phyloP scores from a whole-genome alignment of 2,888 invertebrate genomes.

The Rotaria macrura region DNA sequence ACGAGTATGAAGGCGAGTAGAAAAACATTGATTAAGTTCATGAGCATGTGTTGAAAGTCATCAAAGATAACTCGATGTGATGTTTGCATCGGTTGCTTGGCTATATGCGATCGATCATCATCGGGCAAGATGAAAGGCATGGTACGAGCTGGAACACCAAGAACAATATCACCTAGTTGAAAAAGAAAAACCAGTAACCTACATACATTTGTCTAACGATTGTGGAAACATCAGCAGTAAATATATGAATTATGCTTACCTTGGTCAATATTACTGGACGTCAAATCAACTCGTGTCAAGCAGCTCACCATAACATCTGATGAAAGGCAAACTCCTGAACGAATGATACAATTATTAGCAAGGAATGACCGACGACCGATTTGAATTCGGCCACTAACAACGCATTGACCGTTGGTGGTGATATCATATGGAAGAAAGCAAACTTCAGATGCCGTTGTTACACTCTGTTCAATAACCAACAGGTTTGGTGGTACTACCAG shows the following conservation, averaged over 20 bases:
- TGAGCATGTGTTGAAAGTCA: not conserved
- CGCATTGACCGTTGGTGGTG: not conserved
- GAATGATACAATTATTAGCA: not conserved
- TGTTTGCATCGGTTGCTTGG: too few species aligned
- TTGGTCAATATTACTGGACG: too few species aligned
- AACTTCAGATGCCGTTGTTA: not conserved
- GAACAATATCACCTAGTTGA: not conserved
- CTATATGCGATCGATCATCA: not conserved
- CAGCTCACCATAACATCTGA: not conserved
- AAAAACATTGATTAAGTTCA: not conserved
- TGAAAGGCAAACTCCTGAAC: not conserved
- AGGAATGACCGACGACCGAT: not conserved
- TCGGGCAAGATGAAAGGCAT: not conserved
- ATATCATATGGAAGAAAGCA: not conserved
- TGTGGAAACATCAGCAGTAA: too few species aligned
- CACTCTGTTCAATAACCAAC: not conserved
- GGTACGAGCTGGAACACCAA: not conserved
- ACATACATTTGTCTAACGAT: too few species aligned
- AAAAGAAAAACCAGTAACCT: too few species aligned
- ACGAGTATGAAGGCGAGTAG: not conserved
- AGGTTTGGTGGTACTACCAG: not conserved
- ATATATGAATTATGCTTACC: too few species aligned
- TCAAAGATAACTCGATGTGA: not conserved
- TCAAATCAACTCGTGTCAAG: not conserved
- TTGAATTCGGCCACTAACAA: not conserved